Percentiles rank a stretch among this genome's conserved stretches.
Evolutionary conservation across 1,140 invertebrate genomes (phyloP).

Genomic region (Drosophila insularis): DNA sequence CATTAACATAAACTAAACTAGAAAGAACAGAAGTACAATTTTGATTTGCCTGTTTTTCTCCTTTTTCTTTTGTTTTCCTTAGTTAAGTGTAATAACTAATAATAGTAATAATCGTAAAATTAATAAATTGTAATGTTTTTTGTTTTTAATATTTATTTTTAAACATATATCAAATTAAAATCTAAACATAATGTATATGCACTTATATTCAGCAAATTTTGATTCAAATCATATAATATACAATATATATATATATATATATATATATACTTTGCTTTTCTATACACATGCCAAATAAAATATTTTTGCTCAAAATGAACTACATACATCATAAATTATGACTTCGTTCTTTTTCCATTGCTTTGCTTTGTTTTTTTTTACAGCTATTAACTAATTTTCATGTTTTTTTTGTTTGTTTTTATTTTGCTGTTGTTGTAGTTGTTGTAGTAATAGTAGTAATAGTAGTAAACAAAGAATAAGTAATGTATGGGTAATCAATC

Average conservation of each 20-base stretch:
- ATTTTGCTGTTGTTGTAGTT: slow-evolving; percentile 69
- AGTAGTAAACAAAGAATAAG: slow-evolving; percentile 71
- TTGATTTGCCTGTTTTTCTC: slow-evolving; percentile 58
- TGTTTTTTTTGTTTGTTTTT: slow-evolving; percentile 36
- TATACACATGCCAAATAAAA: slow-evolving; percentile 57
- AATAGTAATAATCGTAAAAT: slow-evolving; percentile 3
- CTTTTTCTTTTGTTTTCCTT: neutral
- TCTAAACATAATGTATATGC: slow-evolving; percentile 63
- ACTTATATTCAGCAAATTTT: slow-evolving; percentile 81
- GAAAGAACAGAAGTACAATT: slow-evolving; percentile 57
- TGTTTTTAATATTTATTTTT: slow-evolving; percentile 15
- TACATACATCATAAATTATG: slow-evolving; percentile 10
- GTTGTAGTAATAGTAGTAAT: slow-evolving; percentile 51
- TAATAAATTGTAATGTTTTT: slow-evolving; percentile 24
- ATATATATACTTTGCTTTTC: slow-evolving; percentile 56
- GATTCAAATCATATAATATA: slow-evolving; percentile 71
- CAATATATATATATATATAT: slow-evolving; percentile 50
- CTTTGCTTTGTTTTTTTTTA: slow-evolving; percentile 49
- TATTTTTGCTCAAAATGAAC: slow-evolving; percentile 23
- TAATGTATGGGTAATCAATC: slow-evolving; percentile 84
- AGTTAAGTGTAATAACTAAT: neutral
- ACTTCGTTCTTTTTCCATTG: slow-evolving; percentile 36
- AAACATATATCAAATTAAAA: slow-evolving; percentile 49
- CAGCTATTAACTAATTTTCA: slow-evolving; percentile 44
- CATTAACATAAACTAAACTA: neutral